Evolutionary conservation across 2,888 invertebrate species (phyloP).

Genomic region (Drosophila mulleri): DNA sequence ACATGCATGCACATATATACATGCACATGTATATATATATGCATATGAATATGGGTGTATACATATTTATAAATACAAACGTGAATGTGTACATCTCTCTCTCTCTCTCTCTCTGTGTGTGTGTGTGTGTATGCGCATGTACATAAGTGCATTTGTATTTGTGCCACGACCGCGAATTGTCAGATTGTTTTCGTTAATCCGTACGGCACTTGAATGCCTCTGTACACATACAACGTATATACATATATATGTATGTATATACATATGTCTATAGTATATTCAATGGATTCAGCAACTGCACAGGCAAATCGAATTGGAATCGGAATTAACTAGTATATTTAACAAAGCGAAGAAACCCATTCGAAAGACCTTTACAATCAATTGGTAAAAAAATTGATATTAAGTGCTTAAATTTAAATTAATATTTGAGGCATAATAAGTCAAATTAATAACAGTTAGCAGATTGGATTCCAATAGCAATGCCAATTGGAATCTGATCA

Average conservation of each 20-base stretch:
- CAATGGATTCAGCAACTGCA: constrained; percentile 2
- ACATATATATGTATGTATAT: not conserved
- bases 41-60: constrained; percentile 13
- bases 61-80: constrained; percentile 23
- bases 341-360: not conserved
- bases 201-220: constrained; percentile 4
- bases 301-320: not conserved
- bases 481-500: not conserved
- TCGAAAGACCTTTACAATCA: not conserved
- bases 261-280: not conserved
- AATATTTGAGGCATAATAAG: not conserved
- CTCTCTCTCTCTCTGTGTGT: constrained; percentile 6
- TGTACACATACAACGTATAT: constrained; percentile 1
- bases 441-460: not conserved
- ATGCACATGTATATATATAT: constrained; percentile 15
- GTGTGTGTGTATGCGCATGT: not conserved
- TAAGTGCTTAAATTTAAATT: not conserved
- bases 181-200: not conserved
- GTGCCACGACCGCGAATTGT: constrained; percentile 48
- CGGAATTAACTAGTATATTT: not conserved
- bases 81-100: constrained; percentile 9
- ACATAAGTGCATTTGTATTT: constrained; percentile 6
- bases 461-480: not conserved
- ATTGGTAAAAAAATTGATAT: not conserved
- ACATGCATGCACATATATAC: constrained; percentile 5